Base-by-base conservation (phyloP, 2,113 vertebrate genomes). In the Myrmecophaga tridactyla region DNA sequence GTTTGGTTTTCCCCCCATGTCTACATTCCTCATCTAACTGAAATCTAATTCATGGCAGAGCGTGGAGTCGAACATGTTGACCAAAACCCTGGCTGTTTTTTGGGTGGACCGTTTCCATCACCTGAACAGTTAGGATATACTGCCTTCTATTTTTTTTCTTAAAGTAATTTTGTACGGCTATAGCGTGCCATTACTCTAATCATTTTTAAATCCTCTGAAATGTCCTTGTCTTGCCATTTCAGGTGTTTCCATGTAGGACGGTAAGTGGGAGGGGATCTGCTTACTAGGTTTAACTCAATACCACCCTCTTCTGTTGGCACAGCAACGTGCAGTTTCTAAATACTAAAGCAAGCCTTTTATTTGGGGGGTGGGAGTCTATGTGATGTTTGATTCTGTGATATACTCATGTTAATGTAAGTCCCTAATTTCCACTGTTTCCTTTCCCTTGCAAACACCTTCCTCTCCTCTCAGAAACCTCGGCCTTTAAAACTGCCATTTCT, bases 281-380 rank as follows among this genome's bases (percentile, higher is more conserved):
- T 81, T 58, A 56, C 31, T 75, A n/a, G 31, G 11, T 58, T 95
- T 62, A 83, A 75, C 62, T 56, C 56, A 91, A n/a, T 86, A 86
- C 25, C 34, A 96, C 80, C 73, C 58, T 92, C 94, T 95, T 84
- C 67, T 89, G 85, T 75, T 93, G 48, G 18, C 14, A 60, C 0
- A 88, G 23, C 62, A 41, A 89, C 89, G 39, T 78, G 18, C 41
- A 60, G n/a, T 62, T 89, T 78, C 67, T 78, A 7, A 75, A 43
- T 46, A 36, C 11, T 23, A 23, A 17, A 34, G 58, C 3, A 58
- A 93, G 46, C 2, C 60, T 90, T 90, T 82, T n/a, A 14, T 92
- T 46, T 80, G 69, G 21, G 18, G 20, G 2, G 5, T 13, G 15
- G 3, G 72, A 13, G 5, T 17, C 58, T 65, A 29, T 14, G 36